Evolutionary conservation across 1,140 invertebrate genomes (phyloP).

Genomic region (Heliothis subflexa): DNA sequence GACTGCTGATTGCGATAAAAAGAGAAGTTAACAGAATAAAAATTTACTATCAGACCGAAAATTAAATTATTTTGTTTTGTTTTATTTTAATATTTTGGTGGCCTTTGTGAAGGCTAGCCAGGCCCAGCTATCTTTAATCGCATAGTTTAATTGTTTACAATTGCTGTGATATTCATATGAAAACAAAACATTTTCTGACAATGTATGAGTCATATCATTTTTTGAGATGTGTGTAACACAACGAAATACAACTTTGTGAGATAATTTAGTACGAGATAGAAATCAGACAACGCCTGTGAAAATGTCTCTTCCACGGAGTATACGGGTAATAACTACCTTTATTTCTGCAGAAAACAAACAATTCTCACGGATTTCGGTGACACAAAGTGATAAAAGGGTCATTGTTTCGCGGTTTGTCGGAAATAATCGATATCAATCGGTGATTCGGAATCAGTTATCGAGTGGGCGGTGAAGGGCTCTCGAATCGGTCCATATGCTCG

Average conservation of each 20-base stretch:
- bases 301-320: background rate
- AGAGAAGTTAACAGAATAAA: background rate
- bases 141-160: no score
- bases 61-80: background rate
- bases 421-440: constrained; percentile 63
- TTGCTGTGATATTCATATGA: no score
- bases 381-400: constrained; percentile 54
- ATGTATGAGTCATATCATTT: no score
- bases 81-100: background rate
- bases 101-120: background rate
- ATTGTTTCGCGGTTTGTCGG: constrained; percentile 61
- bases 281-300: background rate
- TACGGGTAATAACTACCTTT: constrained; percentile 15
- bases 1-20: background rate
- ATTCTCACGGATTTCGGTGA: constrained; percentile 29
- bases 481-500: constrained; percentile 55
- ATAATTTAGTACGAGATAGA: background rate
- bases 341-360: constrained; percentile 26
- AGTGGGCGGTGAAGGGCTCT: constrained; percentile 61
- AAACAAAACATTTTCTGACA: background rate
- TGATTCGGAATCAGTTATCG: constrained; percentile 66
- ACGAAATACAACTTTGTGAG: no score
- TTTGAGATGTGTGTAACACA: background rate
- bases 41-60: constrained; percentile 5
- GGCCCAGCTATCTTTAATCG: no score